A percentile compares a stretch with the other conserved stretches of the same genome.
These are phyloP conservation scores for Brachypteracias leptosomus DNA, from an alignment of 2,113 vertebrate species.

Conservation along the genomic window DNA sequence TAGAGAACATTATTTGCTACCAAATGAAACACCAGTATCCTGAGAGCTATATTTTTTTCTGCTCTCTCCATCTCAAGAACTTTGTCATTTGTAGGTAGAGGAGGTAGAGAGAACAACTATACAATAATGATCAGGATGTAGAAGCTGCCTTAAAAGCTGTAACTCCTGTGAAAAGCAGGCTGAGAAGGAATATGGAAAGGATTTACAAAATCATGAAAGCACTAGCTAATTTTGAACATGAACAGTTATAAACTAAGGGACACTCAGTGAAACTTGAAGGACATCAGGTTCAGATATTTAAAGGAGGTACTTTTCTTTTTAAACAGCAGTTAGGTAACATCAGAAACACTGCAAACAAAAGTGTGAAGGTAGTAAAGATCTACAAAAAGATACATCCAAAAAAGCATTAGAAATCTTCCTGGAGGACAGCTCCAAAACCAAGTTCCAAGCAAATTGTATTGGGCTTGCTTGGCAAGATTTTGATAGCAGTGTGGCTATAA, in stretches of 20 bases:
- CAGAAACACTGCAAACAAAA: not conserved
- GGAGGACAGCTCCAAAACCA: not conserved
- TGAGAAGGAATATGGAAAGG: not conserved
- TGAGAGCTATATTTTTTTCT: not conserved
- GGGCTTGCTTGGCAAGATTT: rapidly evolving
- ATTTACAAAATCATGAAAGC: not conserved
- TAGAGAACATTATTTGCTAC: not conserved
- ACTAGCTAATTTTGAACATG: not conserved
- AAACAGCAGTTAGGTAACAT: not conserved
- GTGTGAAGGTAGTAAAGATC: not conserved
- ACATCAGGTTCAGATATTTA: not conserved
- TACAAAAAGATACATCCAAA: not conserved
- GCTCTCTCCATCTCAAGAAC: not conserved
- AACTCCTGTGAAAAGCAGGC: not conserved
- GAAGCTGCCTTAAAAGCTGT: not conserved
- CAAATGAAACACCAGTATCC: not conserved
- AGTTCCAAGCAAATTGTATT: not conserved
- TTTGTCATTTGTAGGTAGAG: not conserved
- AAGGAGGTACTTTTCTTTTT: not conserved
- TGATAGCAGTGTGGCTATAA: not conserved
- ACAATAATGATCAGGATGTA: not conserved
- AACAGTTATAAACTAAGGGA: not conserved
- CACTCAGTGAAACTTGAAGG: not conserved
- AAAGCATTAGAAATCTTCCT: rapidly evolving
- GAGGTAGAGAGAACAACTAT: not conserved